Base-by-base conservation (phyloP, 2,888 invertebrate genomes). In the Eueremaeus valkanovi region DNA sequence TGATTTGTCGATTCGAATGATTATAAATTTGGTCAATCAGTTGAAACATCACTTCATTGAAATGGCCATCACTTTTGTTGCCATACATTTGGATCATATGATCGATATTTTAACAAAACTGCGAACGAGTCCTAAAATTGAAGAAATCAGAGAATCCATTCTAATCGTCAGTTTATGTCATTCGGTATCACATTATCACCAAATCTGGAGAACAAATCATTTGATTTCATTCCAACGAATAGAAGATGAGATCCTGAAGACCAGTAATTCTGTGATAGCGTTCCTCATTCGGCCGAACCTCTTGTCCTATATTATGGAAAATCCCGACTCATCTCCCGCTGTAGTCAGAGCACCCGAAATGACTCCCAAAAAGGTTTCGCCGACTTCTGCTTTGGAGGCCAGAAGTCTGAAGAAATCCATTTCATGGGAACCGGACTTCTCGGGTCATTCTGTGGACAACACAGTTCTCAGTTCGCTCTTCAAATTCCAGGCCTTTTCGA, bases 61-160 rank as follows among this genome's bases (percentile, higher is more conserved):
- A 74, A 83, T 83, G 76, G 81, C 83, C 29, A 80, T 84, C 75
- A 82, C 83, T 79, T 83, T 84, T 77, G 81, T 83, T 18, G 84
- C 83, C 6, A 82, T 82, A 58, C 83, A 84, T 77, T 83, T 83
- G 76, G 83, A 84, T 58, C 79, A 87, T 87, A 16, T 83, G 24
- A 36, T 55, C n/a, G 75, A 75, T 1, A 36, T 72, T 21, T 58
- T 66, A 11, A n/a, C 2, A 18, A 55, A n/a, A 40, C 27, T 75
- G 24, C 51, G 72, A 18, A 29, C 29, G 13, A 55, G n/a, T 33
- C 45, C 58, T 24, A 55, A 63, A 33, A n/a, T 0, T n/a, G 29
- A 40, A 13, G 49, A 72, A 9, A 45, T 63, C 18, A 3, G 21
- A 1, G 51, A 63, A 45, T 36, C 55, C 13, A 49, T 75, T 24